These are phyloP conservation scores for Mimas tiliae DNA, from an alignment of 2,888 invertebrate genomes.

Conservation along the genomic window DNA sequence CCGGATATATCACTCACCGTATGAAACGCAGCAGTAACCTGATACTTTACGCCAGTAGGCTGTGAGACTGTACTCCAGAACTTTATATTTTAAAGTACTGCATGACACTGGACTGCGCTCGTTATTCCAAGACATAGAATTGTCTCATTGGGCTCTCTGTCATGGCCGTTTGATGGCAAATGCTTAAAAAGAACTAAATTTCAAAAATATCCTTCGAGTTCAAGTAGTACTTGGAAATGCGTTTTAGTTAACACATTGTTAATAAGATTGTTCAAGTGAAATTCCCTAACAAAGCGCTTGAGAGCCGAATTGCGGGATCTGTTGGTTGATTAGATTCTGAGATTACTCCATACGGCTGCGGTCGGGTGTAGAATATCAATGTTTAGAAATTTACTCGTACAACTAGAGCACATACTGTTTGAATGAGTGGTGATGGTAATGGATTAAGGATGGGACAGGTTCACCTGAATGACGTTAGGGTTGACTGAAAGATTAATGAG, in stretches of 20 bases:
- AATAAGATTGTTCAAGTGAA: neutral
- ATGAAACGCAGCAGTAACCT: no score
- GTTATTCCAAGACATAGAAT: no score
- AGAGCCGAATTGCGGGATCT: neutral
- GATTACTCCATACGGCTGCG: conserved; percentile 1
- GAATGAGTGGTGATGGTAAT: neutral
- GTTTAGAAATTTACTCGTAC: neutral
- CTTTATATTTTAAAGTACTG: no score
- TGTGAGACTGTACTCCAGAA: no score
- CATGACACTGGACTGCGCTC: no score
- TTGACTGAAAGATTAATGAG: neutral
- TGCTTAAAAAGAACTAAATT: no score
- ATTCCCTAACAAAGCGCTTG: conserved; percentile 6
- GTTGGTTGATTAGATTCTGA: neutral
- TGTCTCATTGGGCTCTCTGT: no score
- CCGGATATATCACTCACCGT: no score
- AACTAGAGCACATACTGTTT: neutral
- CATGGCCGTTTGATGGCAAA: no score
- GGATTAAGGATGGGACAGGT: neutral
- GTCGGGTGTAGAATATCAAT: neutral
- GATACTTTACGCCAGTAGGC: no score
- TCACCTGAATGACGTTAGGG: no score
- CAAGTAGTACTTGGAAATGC: neutral
- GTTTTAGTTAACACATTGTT: neutral
- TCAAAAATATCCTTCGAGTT: no score